Evolutionary conservation across 2,113 vertebrate species (phyloP).

Genomic region (Leiothrix lutea): DNA sequence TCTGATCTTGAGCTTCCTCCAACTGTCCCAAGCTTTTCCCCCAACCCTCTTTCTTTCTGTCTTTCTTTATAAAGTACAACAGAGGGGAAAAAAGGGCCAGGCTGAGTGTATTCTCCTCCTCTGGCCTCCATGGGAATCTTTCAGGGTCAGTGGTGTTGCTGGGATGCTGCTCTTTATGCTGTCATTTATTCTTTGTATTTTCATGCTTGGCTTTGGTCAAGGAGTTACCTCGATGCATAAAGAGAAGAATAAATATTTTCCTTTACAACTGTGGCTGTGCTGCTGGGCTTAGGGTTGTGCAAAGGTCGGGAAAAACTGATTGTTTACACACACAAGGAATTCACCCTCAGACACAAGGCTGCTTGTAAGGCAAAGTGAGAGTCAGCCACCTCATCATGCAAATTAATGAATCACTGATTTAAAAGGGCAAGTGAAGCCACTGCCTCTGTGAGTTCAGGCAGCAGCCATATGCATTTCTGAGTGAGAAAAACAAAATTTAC

Average conservation of each 20-base stretch:
- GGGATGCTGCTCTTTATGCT: constrained; percentile 4
- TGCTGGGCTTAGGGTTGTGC: background rate
- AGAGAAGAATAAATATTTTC: constrained; percentile 27
- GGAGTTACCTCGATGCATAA: background rate
- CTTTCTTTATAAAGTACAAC: background rate
- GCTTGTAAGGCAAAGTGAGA: constrained; percentile 23
- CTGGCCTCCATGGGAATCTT: background rate
- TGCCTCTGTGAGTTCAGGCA: background rate
- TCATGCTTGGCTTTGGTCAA: background rate
- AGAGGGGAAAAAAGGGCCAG: background rate
- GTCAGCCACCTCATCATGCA: background rate
- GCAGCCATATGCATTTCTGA: background rate
- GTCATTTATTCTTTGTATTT: background rate
- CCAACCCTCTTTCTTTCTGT: background rate
- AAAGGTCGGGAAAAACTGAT: background rate
- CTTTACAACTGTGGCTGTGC: background rate
- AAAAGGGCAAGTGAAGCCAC: background rate
- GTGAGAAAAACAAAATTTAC: background rate
- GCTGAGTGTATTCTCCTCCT: background rate
- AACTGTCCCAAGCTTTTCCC: background rate
- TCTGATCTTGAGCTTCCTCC: background rate
- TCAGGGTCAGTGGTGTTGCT: background rate
- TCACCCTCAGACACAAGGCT: constrained; percentile 1
- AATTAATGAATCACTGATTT: constrained; percentile 10
- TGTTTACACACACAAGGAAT: constrained; percentile 19